Conservation (phyloP, 2,113 vertebrate genomes). For the Pteronura brasiliensis region DNA sequence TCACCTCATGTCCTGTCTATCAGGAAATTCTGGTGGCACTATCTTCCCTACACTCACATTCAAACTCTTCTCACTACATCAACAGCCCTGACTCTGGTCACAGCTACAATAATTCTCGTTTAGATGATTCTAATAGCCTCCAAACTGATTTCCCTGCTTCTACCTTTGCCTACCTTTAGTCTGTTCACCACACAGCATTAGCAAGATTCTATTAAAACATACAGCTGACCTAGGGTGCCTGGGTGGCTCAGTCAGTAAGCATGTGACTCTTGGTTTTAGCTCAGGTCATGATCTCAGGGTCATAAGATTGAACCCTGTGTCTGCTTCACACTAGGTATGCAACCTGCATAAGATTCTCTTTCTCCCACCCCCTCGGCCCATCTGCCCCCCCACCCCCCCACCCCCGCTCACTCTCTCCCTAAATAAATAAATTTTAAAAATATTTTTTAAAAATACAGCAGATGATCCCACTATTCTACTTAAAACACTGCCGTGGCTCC, state of each 20-base stretch:
- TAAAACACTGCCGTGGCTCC: neutral
- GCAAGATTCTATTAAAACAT: neutral
- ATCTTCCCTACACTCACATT: neutral
- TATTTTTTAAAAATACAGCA: neutral
- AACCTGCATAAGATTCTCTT: neutral
- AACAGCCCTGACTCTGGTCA: neutral
- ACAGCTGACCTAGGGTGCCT: neutral
- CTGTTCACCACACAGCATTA: neutral
- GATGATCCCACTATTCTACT: neutral
- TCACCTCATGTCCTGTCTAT: neutral
- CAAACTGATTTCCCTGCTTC: neutral
- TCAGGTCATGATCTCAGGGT: neutral
- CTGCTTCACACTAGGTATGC: neutral
- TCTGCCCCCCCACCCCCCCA: no score
- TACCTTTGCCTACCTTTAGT: neutral
- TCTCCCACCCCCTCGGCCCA: neutral
- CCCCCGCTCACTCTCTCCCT: no score
- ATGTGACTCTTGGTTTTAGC: neutral
- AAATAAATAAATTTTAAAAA: neutral
- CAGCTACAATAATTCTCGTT: neutral
- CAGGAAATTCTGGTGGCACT: neutral
- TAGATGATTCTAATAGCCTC: neutral
- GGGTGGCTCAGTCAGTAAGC: neutral
- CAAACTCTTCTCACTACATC: neutral
- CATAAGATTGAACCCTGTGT: neutral